phyloP scores from a whole-genome alignment of 2,888 invertebrate genomes.

The Drosophila cyrtoloma region DNA sequence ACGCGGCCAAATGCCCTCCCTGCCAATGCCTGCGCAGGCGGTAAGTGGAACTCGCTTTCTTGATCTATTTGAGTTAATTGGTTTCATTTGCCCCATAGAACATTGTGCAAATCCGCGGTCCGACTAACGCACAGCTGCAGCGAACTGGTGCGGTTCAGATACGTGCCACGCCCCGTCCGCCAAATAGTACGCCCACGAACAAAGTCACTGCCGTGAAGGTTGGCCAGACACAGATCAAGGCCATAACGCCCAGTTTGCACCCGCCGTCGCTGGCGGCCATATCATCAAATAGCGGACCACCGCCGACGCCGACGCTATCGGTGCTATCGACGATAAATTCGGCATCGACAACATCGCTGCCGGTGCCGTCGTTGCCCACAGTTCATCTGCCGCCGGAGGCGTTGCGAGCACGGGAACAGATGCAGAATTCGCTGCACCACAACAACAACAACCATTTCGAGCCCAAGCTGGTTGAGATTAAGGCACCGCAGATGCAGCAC shows the following conservation, averaged over 20 bases:
- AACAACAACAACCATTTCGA: conserved; percentile 77
- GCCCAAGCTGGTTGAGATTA: conserved; percentile 72
- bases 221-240: conserved; percentile 85
- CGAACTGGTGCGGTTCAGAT: conserved; percentile 84
- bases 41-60: conserved; percentile 63
- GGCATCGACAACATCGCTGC: conserved; percentile 77
- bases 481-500: conserved; percentile 62
- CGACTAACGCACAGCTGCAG: conserved; percentile 79
- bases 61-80: neutral
- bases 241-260: conserved; percentile 79
- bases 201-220: conserved; percentile 84
- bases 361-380: conserved; percentile 82
- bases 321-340: conserved; percentile 82
- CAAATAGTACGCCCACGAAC: conserved; percentile 76
- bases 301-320: conserved; percentile 73
- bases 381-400: conserved; percentile 81
- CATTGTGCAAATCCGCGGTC: conserved; percentile 84
- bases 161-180: conserved; percentile 78
- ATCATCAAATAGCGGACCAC: conserved; percentile 78
- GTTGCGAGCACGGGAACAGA: conserved; percentile 70
- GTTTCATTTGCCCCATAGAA: conserved; percentile 67
- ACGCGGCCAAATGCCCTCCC: conserved; percentile 81
- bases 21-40: conserved; percentile 82
- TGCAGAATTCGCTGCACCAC: conserved; percentile 77
- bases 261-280: conserved; percentile 83